phyloP scores from a whole-genome alignment of 64 coral and sea anemone species.

The Montipora efflorescens region DNA sequence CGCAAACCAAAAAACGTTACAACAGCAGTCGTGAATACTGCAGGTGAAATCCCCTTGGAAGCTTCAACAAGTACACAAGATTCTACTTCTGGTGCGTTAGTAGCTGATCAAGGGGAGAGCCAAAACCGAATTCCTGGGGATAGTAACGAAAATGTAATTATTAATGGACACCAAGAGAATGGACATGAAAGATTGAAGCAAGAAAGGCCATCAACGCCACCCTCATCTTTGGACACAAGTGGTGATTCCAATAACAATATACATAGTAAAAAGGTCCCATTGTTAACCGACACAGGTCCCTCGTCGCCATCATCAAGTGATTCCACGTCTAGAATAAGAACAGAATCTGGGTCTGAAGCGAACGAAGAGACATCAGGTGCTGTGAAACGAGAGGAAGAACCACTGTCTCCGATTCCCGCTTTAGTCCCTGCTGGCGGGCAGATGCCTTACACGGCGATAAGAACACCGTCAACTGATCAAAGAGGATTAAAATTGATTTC shows the following conservation, averaged over 20 bases:
- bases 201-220: conserved; percentile 19
- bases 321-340: not conserved
- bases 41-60: not conserved
- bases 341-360: not conserved
- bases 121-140: not conserved
- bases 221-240: not conserved
- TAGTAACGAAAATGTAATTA: not conserved
- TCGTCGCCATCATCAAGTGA: not conserved
- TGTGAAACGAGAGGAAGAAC: conserved; percentile 47
- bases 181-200: conserved; percentile 8
- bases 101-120: not conserved
- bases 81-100: not conserved
- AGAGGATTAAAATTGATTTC: not conserved
- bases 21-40: not conserved
- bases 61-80: not conserved
- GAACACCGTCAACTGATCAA: not conserved
- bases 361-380: not conserved
- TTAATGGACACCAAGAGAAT: conserved; percentile 32
- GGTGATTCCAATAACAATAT: conserved; percentile 40
- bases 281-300: not conserved
- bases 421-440: conserved; percentile 67
- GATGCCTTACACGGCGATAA: not conserved
- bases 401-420: conserved; percentile 53
- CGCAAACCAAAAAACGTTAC: not conserved
- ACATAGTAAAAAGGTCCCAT: not conserved